Evolutionary conservation across 2,888 invertebrate genomes (phyloP).

Genomic region (Pseudococcus viburni): DNA sequence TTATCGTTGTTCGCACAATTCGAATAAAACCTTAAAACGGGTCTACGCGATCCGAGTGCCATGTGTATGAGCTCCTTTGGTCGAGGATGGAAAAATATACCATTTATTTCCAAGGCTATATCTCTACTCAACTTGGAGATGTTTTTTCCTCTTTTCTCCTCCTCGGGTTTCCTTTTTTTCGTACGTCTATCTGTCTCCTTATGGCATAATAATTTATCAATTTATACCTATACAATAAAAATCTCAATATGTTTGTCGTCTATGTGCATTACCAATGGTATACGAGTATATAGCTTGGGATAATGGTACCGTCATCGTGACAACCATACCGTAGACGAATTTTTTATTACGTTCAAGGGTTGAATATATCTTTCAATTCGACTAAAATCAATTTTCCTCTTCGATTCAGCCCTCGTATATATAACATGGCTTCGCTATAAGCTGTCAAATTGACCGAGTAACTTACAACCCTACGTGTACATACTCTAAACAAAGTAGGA

Average conservation of each 20-base stretch:
- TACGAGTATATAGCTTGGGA: neutral
- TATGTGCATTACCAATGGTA: neutral
- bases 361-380: constrained; percentile 39
- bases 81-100: neutral
- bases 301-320: constrained; percentile 8
- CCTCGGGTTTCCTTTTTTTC: neutral
- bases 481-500: neutral
- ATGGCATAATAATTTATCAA: constrained; percentile 11
- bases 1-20: constrained; percentile 25
- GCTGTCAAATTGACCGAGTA: constrained; percentile 38
- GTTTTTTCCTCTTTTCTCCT: neutral
- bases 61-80: too few relatives aligned
- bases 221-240: constrained; percentile 21
- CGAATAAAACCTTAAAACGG: constrained; percentile 2
- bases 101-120: neutral
- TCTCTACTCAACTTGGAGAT: neutral
- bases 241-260: constrained; percentile 19
- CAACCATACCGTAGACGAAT: constrained; percentile 13
- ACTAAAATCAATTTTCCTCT: constrained; percentile 27
- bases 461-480: neutral
- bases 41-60: neutral
- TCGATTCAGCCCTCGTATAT: constrained; percentile 4
- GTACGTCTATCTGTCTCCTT: neutral
- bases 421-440: constrained; percentile 8
- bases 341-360: constrained; percentile 26